Percentiles rank a stretch among this genome's conserved stretches.
Evolutionary conservation across 1,140 invertebrate genomes (phyloP).

Genomic region (Andricus grossulariae): DNA sequence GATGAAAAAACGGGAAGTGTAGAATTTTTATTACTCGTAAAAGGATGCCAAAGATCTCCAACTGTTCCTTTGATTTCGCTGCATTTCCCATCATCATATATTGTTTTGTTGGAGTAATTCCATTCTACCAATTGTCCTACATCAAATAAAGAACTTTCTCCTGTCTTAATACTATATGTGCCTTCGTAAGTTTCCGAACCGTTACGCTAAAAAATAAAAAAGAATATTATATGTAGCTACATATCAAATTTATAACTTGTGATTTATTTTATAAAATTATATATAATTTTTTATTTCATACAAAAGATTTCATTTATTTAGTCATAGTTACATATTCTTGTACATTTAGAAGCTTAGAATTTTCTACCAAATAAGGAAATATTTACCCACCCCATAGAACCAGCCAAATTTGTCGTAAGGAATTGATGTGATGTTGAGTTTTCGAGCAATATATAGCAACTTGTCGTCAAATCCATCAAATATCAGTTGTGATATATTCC

Average conservation of each 20-base stretch:
- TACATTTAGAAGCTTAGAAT: constrained; percentile 30
- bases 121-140: constrained; percentile 82
- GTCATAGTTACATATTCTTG: no score
- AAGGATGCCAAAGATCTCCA: constrained; percentile 87
- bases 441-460: constrained; percentile 78
- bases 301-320: no score
- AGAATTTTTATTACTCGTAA: constrained; percentile 71
- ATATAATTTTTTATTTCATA: constrained; percentile 16
- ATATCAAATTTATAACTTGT: not conserved
- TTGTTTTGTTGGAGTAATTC: constrained; percentile 78
- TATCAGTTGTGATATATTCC: constrained; percentile 80
- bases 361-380: constrained; percentile 29
- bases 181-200: constrained; percentile 83
- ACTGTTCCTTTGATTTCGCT: constrained; percentile 81
- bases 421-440: constrained; percentile 78
- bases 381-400: constrained; percentile 80
- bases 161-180: constrained; percentile 84
- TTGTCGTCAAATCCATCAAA: constrained; percentile 87
- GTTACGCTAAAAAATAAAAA: constrained; percentile 79
- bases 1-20: constrained; percentile 81
- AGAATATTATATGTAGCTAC: constrained; percentile 31
- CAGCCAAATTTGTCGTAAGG: constrained; percentile 86
- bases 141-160: constrained; percentile 78
- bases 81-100: constrained; percentile 79
- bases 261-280: constrained; percentile 18